These are phyloP conservation scores for Cyprinodon diabolis DNA, from an alignment of 2,797 vertebrate genomes.

Conservation along the genomic window DNA sequence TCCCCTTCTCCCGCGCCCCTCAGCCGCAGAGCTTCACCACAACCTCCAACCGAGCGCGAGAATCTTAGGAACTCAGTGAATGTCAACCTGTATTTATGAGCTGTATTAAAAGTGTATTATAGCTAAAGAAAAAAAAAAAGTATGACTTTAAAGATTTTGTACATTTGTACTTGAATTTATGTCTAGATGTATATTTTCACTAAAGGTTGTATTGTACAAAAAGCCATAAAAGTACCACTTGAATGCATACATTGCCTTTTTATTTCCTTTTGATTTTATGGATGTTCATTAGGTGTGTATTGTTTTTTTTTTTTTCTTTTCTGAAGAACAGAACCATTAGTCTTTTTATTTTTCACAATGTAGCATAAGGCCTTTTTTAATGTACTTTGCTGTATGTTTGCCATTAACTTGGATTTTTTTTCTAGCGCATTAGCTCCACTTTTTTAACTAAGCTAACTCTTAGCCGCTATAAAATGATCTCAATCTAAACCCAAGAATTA, in stretches of 20 bases:
- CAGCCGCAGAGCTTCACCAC: constrained; percentile 71
- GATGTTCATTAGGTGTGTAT: constrained; percentile 69
- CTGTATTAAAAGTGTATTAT: constrained; percentile 92
- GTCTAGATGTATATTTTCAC: constrained; percentile 92
- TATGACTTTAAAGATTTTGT: constrained; percentile 91
- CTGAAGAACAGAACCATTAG: constrained; percentile 82
- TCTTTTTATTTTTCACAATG: constrained; percentile 74
- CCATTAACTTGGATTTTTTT: constrained; percentile 61
- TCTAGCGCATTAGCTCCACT: constrained; percentile 54
- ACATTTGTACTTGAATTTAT: constrained; percentile 94
- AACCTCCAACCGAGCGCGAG: constrained; percentile 77
- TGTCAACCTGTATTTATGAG: constrained; percentile 87
- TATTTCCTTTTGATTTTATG: constrained; percentile 66
- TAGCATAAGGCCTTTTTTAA: constrained; percentile 74
- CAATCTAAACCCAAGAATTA: constrained; percentile 36
- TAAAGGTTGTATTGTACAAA: constrained; percentile 91
- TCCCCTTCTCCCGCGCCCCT: constrained; percentile 59
- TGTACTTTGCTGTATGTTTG: constrained; percentile 65
- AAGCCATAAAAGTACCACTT: constrained; percentile 88
- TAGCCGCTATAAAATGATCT: constrained; percentile 40
- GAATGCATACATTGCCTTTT: constrained; percentile 86
- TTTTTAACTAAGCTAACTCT: constrained; percentile 36
- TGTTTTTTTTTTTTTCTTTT: constrained; percentile 35
- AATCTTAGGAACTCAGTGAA: constrained; percentile 81
- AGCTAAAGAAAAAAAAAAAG: constrained; percentile 81